Evolutionary conservation across 2,797 vertebrate genomes (phyloP).

Genomic region (Cossypha polioptera): DNA sequence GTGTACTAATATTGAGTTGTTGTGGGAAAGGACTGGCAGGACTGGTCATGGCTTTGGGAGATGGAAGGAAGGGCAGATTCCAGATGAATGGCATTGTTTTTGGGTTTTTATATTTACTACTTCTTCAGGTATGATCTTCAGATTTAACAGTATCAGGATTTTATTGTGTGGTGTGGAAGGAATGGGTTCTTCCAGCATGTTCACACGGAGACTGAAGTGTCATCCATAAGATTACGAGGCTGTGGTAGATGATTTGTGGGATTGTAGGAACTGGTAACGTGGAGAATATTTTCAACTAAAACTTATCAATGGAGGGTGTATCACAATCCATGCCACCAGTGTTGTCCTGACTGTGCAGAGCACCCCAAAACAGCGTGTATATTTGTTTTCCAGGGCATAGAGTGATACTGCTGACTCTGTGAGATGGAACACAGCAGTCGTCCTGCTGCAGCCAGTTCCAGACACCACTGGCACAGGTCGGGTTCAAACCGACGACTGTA

Average conservation of each 20-base stretch:
- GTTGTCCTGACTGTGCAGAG: neutral
- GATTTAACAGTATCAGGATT: neutral
- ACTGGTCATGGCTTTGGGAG: neutral
- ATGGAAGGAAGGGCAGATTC: neutral
- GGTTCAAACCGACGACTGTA: neutral
- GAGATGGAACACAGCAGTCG: neutral
- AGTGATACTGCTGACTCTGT: neutral
- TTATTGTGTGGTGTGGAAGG: neutral
- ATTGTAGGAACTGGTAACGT: neutral
- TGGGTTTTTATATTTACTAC: neutral
- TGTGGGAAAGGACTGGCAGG: neutral
- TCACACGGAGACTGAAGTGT: neutral
- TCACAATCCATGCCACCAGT: neutral
- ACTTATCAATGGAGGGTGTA: neutral
- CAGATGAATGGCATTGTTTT: neutral
- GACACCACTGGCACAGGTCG: accelerated
- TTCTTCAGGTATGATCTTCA: neutral
- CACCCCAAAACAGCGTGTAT: accelerated
- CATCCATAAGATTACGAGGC: accelerated
- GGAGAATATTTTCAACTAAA: neutral
- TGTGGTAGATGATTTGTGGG: neutral
- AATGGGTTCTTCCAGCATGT: neutral
- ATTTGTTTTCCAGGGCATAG: neutral
- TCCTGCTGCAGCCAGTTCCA: neutral
- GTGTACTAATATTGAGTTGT: neutral